These are phyloP conservation scores for Dipus sagitta DNA, from an alignment of 2,797 vertebrate genomes.

Conservation along the genomic window DNA sequence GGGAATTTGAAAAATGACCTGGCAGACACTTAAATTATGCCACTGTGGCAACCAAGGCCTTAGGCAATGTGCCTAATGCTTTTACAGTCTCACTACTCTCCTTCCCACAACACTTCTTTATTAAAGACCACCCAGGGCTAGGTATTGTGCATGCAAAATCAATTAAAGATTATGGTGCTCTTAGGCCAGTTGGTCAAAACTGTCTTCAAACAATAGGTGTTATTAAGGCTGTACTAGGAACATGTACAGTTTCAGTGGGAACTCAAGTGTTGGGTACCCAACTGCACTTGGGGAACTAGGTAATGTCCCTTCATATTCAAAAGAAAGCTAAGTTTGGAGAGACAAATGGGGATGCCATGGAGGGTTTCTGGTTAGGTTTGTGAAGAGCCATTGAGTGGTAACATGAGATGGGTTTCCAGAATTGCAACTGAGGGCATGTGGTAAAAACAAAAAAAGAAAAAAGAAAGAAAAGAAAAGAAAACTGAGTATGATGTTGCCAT, in stretches of 20 bases:
- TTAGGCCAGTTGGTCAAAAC: neutral
- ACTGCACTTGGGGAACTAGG: neutral
- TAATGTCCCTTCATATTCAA: neutral
- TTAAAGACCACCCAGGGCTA: neutral
- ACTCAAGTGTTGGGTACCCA: neutral
- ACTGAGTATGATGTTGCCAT: too few relatives aligned
- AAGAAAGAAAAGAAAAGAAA: too few relatives aligned
- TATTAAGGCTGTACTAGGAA: neutral
- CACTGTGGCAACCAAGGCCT: neutral
- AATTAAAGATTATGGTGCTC: neutral
- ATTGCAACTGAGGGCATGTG: neutral
- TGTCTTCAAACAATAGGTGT: conserved; percentile 33
- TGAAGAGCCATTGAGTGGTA: neutral
- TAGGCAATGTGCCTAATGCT: neutral
- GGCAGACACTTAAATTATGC: neutral
- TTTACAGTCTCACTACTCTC: neutral
- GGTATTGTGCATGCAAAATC: neutral
- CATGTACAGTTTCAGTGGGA: neutral
- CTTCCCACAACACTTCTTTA: neutral
- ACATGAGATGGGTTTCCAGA: neutral
- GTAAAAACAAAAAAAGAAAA: neutral
- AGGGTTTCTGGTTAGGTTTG: neutral
- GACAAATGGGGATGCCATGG: neutral
- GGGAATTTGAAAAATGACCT: neutral
- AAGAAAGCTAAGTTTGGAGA: neutral